Percentiles rank a stretch among this genome's conserved stretches.
Conservation (phyloP, 2,797 vertebrate species). For the Sebastes vulpes region DNA sequence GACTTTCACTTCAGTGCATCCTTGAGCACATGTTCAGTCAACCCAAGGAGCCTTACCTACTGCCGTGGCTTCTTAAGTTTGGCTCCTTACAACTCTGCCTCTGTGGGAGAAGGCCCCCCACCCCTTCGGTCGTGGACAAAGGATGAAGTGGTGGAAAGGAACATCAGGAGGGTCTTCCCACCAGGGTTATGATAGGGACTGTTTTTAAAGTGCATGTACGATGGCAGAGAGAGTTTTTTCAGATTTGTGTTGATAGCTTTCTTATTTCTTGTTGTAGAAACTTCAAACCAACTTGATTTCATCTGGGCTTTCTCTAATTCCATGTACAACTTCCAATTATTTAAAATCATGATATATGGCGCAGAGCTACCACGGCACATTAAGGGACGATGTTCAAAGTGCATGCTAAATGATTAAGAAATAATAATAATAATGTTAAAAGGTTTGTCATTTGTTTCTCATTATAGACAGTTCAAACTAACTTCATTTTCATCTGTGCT, state of each 20-base stretch:
- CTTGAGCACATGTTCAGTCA: too few species aligned
- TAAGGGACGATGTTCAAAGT: background rate
- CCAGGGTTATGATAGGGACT: too few species aligned
- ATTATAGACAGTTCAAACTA: background rate
- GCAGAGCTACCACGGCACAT: background rate
- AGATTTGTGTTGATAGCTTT: background rate
- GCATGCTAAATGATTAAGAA: too few species aligned
- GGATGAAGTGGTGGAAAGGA: too few species aligned
- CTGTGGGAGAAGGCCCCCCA: too few species aligned
- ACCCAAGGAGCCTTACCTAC: too few species aligned
- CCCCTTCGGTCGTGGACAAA: too few species aligned
- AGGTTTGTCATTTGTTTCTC: background rate
- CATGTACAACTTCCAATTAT: background rate
- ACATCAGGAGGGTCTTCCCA: too few species aligned
- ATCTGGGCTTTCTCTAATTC: background rate
- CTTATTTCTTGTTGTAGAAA: background rate
- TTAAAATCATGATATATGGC: background rate
- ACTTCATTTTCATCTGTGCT: too few species aligned
- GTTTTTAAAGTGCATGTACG: background rate
- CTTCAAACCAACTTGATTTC: background rate
- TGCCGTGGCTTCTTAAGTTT: accelerated
- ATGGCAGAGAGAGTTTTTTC: background rate
- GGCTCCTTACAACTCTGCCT: too few species aligned
- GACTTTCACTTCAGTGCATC: too few species aligned
- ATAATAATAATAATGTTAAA: background rate